A percentile compares a stretch with the other conserved stretches of the same genome.
phyloP scores from a whole-genome alignment of 1,140 invertebrate species.

The Camponotus pennsylvanicus region DNA sequence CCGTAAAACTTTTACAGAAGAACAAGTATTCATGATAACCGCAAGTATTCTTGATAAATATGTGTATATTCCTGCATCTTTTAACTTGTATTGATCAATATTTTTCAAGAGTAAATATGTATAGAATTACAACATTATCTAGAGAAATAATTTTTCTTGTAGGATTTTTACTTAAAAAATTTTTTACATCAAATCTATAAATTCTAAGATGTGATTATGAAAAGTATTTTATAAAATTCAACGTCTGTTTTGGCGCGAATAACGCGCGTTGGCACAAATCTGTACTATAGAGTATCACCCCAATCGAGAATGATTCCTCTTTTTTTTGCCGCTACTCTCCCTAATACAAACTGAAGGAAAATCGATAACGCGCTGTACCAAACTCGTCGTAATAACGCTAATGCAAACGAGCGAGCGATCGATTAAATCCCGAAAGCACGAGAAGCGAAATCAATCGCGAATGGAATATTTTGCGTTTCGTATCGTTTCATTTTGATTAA shows the following conservation, averaged over 20 bases:
- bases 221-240: background rate
- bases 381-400: constrained; percentile 27
- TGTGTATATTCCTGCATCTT: background rate
- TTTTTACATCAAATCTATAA: background rate
- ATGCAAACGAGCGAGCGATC: background rate
- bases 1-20: background rate
- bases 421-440: background rate
- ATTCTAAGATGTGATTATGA: background rate
- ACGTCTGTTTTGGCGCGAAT: background rate
- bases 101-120: background rate
- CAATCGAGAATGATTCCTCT: constrained; percentile 15
- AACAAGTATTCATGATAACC: background rate
- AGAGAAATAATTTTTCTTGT: background rate
- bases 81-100: background rate
- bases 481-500: background rate
- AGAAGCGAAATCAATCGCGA: background rate
- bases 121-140: background rate
- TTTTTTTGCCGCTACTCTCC: background rate
- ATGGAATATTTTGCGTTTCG: background rate
- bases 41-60: background rate
- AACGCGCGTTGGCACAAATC: background rate
- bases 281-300: background rate
- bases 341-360: constrained; percentile 24
- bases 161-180: background rate
- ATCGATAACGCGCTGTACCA: constrained; percentile 33